Base-by-base conservation (phyloP, 2,113 vertebrate genomes). In the Ochotona curzoniae region DNA sequence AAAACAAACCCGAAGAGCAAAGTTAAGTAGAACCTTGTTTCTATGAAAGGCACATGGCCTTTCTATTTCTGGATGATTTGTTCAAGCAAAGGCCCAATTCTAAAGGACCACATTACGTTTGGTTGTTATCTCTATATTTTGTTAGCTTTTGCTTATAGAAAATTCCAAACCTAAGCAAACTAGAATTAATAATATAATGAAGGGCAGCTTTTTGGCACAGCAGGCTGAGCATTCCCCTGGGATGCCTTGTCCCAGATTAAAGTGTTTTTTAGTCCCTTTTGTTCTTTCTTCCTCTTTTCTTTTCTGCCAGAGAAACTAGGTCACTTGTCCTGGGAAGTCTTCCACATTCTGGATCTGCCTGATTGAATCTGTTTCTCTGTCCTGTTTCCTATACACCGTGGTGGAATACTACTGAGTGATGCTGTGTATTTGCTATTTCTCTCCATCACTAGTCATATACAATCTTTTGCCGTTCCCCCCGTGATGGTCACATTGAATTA, bases 1-100 rank as follows among this genome's bases (percentile, higher is more conserved):
- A 44, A 44, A 6, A 44, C 38, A 63, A 92, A 38, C 47, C n/a
- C 74, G 64, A 69, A 81, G 81, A 78, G 70, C 28, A 64, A 30
- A 63, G 75, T 28, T 23, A 57, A 57, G 74, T 6, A 54, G 44
- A 49, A 6, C 32, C 13, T 18, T 75, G 18, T 44, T 78, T 90
- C 21, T 47, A 28, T 63, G 11, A 87, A 26, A 35, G 35, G 61
- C 38, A 61, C 11, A 9, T 25, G 28, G 70, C 61, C 74, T 66
- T 90, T 93, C 76, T 83, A 23, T 64, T 75, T 93, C 67, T 61
- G 74, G n/a, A 60, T 44, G 54, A 35, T 89, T 79, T 80, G 30
- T 84, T 84, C 32, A 78, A 75, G 38, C n/a, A 51, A 73, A 73
- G n/a, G 25, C 60, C 60, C 75, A 80, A 38, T 47, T 47, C 38